Base-by-base conservation (phyloP, 2,113 vertebrate species). In the Solenodon paradoxus region DNA sequence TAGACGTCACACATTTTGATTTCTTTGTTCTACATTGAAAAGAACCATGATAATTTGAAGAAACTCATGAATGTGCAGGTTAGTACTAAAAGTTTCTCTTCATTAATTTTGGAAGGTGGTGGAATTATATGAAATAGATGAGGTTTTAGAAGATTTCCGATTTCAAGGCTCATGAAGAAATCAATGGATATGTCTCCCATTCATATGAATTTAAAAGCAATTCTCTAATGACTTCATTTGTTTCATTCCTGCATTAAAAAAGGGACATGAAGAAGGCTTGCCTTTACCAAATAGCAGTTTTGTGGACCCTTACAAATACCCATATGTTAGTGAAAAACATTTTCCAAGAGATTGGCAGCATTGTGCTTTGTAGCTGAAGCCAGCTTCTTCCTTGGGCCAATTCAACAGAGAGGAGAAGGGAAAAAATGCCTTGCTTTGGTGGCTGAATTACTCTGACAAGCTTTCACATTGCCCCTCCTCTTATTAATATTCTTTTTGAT, bases 401-500 rank as follows among this genome's bases (percentile, higher is more conserved):
- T 98, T 98, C 95, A 96, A 98, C 96, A 96, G 97, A 97, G 94
- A 97, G 96, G 53, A 97, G 96, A 94, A 61, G 88, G 80, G 80
- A 66, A 64, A n/a, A 97, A 98, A 97, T 95, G 95, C 90, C 98
- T 98, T 98, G 96, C 96, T 97, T 98, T 97, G 98, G 97, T 97
- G 97, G 75, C 1, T 98, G 98, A 98, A 98, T 98, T 98, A 98
- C 95, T 97, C 97, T 98, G 98, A 98, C 98, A 98, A 95, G 98
- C 98, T 98, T 98, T 98, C 97, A 98, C 97, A 80, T 98, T 2
- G 97, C 97, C 94, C 98, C 98, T 98, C 98, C 98, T 98, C 98
- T 98, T 98, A 98, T 98, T 99, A 98, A 99, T 99, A 98, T 99
- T 98, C 98, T 98, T 98, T 98, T 98, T 99, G 98, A 98, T 98